Evolutionary conservation across 2,888 invertebrate species (phyloP).

Genomic region (Blastobasis adustella): DNA sequence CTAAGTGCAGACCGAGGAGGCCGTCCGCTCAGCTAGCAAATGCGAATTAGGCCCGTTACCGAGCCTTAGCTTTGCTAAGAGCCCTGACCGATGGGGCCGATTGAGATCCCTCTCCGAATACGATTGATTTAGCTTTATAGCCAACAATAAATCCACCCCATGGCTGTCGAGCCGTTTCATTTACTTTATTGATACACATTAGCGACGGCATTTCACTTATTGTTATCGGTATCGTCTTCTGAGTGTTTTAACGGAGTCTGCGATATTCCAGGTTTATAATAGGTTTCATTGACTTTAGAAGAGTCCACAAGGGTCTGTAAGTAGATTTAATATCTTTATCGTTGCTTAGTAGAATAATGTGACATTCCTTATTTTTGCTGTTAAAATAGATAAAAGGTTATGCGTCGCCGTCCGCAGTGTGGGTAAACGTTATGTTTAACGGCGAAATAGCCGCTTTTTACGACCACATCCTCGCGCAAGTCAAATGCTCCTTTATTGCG

Average conservation of each 20-base stretch:
- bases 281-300: no score
- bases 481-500: slow-evolving; percentile 33
- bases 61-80: slow-evolving; percentile 27
- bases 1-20: not conserved
- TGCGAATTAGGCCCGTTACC: slow-evolving; percentile 33
- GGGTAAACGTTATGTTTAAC: slow-evolving; percentile 9
- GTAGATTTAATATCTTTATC: no score
- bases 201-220: slow-evolving; percentile 9
- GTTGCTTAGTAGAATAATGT: no score
- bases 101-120: slow-evolving; percentile 39
- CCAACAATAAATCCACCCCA: slow-evolving; percentile 50
- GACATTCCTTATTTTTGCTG: no score
- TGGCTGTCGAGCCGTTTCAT: slow-evolving; percentile 19
- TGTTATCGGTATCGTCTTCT: not conserved
- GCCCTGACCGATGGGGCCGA: slow-evolving; percentile 44
- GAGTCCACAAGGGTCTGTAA: no score
- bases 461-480: slow-evolving; percentile 28
- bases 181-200: slow-evolving; percentile 16
- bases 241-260: no score
- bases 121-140: slow-evolving; percentile 66
- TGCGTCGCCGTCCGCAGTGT: not conserved
- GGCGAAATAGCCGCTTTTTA: slow-evolving; percentile 40
- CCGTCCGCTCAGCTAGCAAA: slow-evolving; percentile 25
- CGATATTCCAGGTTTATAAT: no score
- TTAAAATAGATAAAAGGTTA: not conserved